phyloP scores from a whole-genome alignment of 2,888 invertebrate species.

The Oscheius sp. region DNA sequence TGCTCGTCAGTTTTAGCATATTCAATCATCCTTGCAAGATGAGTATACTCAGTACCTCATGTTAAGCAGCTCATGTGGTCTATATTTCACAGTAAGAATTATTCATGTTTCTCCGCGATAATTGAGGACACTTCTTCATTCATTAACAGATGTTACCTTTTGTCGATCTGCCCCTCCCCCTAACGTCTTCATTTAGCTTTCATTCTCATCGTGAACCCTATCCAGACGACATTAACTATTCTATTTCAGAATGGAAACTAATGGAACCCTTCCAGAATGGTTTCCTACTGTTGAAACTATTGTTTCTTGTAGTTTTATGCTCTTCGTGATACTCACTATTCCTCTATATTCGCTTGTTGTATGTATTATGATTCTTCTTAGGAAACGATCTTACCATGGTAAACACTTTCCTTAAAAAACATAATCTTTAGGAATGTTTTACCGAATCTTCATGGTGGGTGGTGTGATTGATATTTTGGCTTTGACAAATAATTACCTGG shows the following conservation, averaged over 20 bases:
- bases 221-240: background rate
- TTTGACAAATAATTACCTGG: conserved; percentile 45
- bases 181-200: background rate
- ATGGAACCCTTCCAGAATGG: conserved; percentile 43
- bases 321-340: conserved; percentile 35
- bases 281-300: conserved; percentile 39
- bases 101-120: too few species aligned
- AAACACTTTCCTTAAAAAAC: background rate
- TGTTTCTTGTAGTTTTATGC: conserved; percentile 41
- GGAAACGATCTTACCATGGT: conserved; percentile 43
- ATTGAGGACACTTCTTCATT: too few species aligned
- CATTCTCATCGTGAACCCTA: too few species aligned
- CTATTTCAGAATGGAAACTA: conserved; percentile 36
- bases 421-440: conserved; percentile 45
- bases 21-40: too few species aligned
- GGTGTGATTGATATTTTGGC: conserved; percentile 43
- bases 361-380: conserved; percentile 37
- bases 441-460: conserved; percentile 48
- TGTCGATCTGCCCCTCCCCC: background rate
- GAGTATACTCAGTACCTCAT: too few species aligned
- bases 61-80: too few species aligned
- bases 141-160: too few species aligned
- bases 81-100: too few species aligned
- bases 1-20: too few species aligned
- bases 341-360: conserved; percentile 40